A percentile compares a stretch with the other conserved stretches of the same genome.
These are phyloP conservation scores for Liolophura sinensis DNA, from an alignment of 1,140 invertebrate species.

Conservation along the genomic window DNA sequence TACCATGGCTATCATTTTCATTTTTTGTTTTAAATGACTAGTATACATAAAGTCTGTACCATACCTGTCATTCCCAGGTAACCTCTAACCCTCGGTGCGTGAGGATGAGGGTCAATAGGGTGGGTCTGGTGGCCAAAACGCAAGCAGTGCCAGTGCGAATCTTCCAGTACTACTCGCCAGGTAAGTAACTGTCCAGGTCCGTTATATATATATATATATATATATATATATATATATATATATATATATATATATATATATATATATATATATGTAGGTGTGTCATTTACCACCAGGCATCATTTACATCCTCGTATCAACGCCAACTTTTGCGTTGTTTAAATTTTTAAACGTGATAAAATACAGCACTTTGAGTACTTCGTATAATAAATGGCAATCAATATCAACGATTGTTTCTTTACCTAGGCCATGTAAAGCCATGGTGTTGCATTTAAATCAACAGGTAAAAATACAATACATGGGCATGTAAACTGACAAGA, in stretches of 20 bases:
- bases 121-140: slow-evolving; percentile 85
- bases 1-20: no score
- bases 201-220: neutral
- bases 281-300: neutral
- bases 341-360: no score
- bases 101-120: slow-evolving; percentile 80
- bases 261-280: neutral
- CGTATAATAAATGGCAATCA: no score
- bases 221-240: neutral
- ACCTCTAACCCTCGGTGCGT: slow-evolving; percentile 76
- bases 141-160: slow-evolving; percentile 82
- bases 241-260: neutral
- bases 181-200: slow-evolving; percentile 58
- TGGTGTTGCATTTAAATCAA: no score
- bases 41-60: no score
- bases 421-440: no score
- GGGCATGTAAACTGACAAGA: no score
- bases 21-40: no score
- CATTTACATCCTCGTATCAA: neutral
- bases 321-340: no score
- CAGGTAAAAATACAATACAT: neutral
- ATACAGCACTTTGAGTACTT: no score
- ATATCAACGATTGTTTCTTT: no score
- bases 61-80: slow-evolving; percentile 62
- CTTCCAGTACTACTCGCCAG: slow-evolving; percentile 90